Conservation (phyloP, 2,888 invertebrate species). For the Apocheima hispidaria region DNA sequence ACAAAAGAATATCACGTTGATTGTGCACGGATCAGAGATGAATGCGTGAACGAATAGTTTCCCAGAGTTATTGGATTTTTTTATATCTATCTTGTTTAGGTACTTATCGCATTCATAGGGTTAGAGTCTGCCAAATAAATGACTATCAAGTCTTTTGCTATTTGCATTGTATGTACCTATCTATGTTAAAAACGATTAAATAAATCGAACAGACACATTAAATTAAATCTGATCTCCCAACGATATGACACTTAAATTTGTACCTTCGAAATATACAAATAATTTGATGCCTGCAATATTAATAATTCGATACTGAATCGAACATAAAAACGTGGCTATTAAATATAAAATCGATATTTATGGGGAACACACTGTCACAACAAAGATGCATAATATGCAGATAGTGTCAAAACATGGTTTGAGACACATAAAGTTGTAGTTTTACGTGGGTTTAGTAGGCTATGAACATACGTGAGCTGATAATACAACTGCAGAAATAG, state of each 20-base stretch:
- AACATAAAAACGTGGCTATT: constrained; percentile 18
- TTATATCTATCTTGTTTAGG: neutral
- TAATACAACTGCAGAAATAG: neutral
- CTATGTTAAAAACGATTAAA: constrained; percentile 1
- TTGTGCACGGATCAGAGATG: constrained; percentile 10
- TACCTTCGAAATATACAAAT: constrained; percentile 8
- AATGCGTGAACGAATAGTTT: constrained; percentile 13
- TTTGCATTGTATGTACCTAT: neutral
- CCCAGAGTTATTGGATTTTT: constrained; percentile 2
- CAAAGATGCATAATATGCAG: constrained; percentile 26
- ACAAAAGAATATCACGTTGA: constrained; percentile 14
- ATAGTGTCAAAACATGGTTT: constrained; percentile 38
- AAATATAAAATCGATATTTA: constrained; percentile 29
- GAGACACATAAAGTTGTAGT: constrained; percentile 34
- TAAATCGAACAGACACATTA: constrained; percentile 7
- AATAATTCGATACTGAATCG: constrained; percentile 14
- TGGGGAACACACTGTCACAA: constrained; percentile 22
- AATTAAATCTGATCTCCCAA: constrained; percentile 12
- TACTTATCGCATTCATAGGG: neutral
- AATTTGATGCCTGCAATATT: constrained; percentile 27
- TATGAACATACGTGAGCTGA: constrained; percentile 10
- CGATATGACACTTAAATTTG: constrained; percentile 16
- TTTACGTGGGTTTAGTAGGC: constrained; percentile 31
- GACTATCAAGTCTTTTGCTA: neutral
- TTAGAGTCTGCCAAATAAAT: neutral